These are phyloP conservation scores for Acinonyx jubatus DNA, from an alignment of 2,113 vertebrate genomes.

Conservation along the genomic window DNA sequence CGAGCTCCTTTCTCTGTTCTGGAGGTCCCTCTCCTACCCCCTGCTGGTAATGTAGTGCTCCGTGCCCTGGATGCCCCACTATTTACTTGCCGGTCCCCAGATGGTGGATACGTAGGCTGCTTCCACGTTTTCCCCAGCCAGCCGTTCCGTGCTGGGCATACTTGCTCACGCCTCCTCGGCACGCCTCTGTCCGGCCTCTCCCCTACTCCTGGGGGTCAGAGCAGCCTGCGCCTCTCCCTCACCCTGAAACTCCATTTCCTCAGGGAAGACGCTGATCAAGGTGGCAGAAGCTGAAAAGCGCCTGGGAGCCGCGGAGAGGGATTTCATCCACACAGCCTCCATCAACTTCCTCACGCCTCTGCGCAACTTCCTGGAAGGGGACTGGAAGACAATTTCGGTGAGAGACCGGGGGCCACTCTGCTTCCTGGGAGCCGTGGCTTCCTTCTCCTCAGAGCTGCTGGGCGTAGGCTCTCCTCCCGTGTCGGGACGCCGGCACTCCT, in stretches of 20 bases:
- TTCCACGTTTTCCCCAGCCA: neutral
- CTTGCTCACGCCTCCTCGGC: neutral
- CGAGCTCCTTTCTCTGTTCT: neutral
- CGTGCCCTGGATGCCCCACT: accelerated
- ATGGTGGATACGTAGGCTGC: neutral
- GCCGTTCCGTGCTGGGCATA: accelerated
- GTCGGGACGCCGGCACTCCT: neutral
- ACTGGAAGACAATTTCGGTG: conserved; percentile 97
- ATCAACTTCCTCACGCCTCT: conserved; percentile 94
- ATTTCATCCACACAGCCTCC: conserved; percentile 93
- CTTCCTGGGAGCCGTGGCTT: neutral
- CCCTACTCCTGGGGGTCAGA: neutral
- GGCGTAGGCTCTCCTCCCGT: neutral
- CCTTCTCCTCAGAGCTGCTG: neutral
- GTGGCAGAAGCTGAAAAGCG: conserved; percentile 94
- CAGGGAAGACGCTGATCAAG: conserved; percentile 94
- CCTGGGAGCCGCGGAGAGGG: conserved; percentile 92
- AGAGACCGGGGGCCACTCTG: conserved; percentile 54
- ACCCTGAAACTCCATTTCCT: neutral
- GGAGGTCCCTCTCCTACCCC: neutral
- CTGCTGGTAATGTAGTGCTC: neutral
- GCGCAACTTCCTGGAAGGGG: conserved; percentile 98
- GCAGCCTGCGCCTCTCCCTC: neutral
- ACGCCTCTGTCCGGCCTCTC: neutral
- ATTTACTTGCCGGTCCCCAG: neutral